Evolutionary conservation across 2,797 vertebrate genomes (phyloP), one percentile per base, ranked within the genome.

Genomic region (Euphonia xanthogaster): DNA sequence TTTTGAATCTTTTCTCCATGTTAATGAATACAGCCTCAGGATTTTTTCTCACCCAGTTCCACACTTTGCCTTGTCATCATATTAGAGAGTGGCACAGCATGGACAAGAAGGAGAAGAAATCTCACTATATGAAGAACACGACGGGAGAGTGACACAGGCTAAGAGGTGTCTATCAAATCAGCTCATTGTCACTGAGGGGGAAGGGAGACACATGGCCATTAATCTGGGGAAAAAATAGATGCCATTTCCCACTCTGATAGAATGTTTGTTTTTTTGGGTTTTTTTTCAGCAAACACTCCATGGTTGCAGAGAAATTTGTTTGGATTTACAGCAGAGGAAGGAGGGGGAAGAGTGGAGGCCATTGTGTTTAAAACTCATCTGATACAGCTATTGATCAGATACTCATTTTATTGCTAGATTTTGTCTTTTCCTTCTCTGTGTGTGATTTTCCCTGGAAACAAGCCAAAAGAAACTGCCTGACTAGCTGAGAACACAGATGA

Each of bases 1-100:
- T 73, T 86, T 76, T 93, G 86, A 94, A 94, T 86, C 54, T 93
- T 76, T 79, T 78, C 78, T 87, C 70, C 62, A 71, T 79, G 72
- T 83, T 93, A 90, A 96, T 93, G 91, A 95, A 92, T 94, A 96
- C 65, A 90, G 92, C 93, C 94, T 94, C 60, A 1, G 89, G 88
- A 95, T 45, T 84, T 96, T 96, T 92, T 93, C 78, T 88, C 88
- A 93, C 80, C 47, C 86, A 91, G 40, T 95, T 91, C 95, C 65
- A 89, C 90, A 80, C 82, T 88, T 94, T 86, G 62, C 61, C 33
- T 96, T 93, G 76, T 90, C 93, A 72, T 92, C 72, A 17, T 90
- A 91, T 90, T 71, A 91, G 61, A 90, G 45, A 77, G 72, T 55
- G 85, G 67, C n/a, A 84, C 81, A 79, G 78, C 80, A 89, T 28